Evolutionary conservation across 2,888 invertebrate species (phyloP).

Genomic region (Ditula angustiorana): DNA sequence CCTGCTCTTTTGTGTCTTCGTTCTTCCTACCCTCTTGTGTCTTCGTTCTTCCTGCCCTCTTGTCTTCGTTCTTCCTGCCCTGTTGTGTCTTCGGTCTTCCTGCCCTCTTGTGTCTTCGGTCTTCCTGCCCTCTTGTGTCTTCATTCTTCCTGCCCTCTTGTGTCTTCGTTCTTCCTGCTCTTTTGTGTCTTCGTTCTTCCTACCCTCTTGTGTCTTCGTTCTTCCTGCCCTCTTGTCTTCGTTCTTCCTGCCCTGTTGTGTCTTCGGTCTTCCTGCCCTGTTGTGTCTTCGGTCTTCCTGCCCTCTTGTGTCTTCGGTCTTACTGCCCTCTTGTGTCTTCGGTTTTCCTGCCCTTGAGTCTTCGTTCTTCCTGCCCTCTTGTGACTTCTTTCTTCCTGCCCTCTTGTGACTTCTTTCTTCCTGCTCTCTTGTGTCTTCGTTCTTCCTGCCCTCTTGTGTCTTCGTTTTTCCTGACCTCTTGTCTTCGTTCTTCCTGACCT

Average conservation of each 20-base stretch:
- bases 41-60: not conserved
- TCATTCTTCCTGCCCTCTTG: slow-evolving; percentile 1
- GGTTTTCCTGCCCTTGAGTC: not conserved
- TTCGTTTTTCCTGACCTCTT: too few relatives aligned
- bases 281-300: not conserved
- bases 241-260: too few relatives aligned
- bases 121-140: not conserved
- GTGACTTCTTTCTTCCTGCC: not conserved
- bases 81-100: not conserved
- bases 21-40: not conserved
- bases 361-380: not conserved
- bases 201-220: not conserved
- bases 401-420: slow-evolving; percentile 7
- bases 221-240: too few relatives aligned
- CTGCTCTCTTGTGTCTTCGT: not conserved
- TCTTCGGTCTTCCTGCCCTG: not conserved
- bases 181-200: not conserved
- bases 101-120: not conserved
- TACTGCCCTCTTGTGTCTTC: too few relatives aligned
- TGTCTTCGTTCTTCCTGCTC: not conserved
- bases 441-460: too few relatives aligned
- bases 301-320: not conserved
- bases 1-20: not conserved
- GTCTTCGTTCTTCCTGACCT: not conserved
- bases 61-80: too few relatives aligned